Evolutionary conservation across 2,797 vertebrate species (phyloP), one percentile per base, ranked within the genome.

Genomic region (Gymnothorax reevesii): DNA sequence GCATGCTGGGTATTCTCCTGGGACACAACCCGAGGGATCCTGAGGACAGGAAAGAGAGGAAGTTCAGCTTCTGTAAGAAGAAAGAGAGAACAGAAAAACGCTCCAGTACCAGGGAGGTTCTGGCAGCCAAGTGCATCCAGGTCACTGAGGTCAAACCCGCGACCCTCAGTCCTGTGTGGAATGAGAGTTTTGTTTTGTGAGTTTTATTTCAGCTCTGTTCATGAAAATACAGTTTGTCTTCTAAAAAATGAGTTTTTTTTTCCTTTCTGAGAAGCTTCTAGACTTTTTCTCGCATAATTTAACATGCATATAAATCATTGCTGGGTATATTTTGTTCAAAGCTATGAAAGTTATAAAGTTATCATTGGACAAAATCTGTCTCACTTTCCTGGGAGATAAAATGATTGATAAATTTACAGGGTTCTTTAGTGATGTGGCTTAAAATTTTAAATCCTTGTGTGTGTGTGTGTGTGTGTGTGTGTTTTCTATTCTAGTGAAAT

Each of bases 181-280:
- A 97, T 7, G 95, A 98, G 89, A 96, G 97, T 94, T 97, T 98
- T 89, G 92, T 97, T 87, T 97, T 98, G 97, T 98, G 92, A 97
- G 97, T 91, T 87, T 3, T 69, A 75, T 52, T 52, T 4, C 10
- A 3, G 49, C 7, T 54, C 7, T 55, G 49, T 55, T 54, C 52
- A 4, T 20, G 22, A 80, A 54, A 80, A 66, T 49, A 7, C 20
- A 54, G n/a, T 22, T 8, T 13, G 17, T 75, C 15, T 42, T 15
- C 71, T 33, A 49, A 75, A 12, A 75, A n/a, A 75, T 42, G 27
- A 13, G 33, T 10, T 22, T 7, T 49, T 75, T 1, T 42, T 27
- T 49, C 8, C 17, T 77, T 73, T 42, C 42, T 73, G 64, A 69
- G 25, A 7, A 73, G 42, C 33, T 13, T 73, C 71, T 33, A 73